Percentiles rank a stretch among this genome's conserved stretches.
phyloP scores from a whole-genome alignment of 2,797 vertebrate genomes.

The Ceryle rudis region DNA sequence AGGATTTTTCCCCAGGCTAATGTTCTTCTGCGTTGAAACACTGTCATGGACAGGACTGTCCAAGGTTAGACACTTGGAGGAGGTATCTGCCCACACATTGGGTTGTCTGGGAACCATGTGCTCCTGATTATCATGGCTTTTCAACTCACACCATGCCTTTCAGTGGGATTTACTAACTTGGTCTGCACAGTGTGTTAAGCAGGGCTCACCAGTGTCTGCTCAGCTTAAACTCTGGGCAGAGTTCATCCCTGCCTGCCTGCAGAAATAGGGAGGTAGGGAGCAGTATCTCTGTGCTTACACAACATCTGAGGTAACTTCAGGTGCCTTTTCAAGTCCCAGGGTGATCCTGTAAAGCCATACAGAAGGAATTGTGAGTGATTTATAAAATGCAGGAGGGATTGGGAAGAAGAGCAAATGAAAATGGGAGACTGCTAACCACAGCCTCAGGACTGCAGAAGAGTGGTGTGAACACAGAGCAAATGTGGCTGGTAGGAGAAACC shows the following conservation, averaged over 20 bases:
- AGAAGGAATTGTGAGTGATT: not conserved
- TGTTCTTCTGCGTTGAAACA: not conserved
- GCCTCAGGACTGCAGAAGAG: not conserved
- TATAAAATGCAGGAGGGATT: not conserved
- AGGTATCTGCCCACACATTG: not conserved
- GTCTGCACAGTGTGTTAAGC: not conserved
- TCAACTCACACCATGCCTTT: not conserved
- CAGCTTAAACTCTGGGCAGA: not conserved
- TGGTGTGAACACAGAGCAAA: conserved; percentile 7
- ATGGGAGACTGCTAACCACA: not conserved
- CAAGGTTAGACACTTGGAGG: not conserved
- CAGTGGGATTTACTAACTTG: not conserved
- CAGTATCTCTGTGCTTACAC: not conserved
- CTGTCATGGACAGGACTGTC: not conserved
- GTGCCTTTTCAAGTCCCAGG: not conserved
- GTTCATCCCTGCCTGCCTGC: not conserved
- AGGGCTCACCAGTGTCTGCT: accelerated
- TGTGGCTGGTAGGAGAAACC: not conserved
- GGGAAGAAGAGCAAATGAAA: not conserved
- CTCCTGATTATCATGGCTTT: not conserved
- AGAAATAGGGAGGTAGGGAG: not conserved
- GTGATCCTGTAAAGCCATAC: not conserved
- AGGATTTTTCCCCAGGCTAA: not conserved
- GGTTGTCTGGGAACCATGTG: not conserved
- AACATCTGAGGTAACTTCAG: not conserved